Evolutionary conservation across 2,888 invertebrate species (phyloP).

Genomic region (Bursaphelenchus okinawaensis): DNA sequence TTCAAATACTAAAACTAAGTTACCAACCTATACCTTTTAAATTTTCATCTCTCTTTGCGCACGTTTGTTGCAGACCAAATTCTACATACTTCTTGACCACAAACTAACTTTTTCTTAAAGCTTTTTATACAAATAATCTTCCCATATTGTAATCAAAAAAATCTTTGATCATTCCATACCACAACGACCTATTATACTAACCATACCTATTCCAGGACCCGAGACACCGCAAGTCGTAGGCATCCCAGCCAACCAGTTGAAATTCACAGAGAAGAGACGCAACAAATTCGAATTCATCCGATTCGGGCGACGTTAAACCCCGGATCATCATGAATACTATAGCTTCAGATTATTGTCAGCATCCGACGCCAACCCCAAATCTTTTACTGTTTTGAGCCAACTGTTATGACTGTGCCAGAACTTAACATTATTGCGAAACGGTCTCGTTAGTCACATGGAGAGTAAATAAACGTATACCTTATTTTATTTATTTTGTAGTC

Average conservation of each 20-base stretch:
- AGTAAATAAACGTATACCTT: neutral
- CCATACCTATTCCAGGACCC: slow-evolving; percentile 10
- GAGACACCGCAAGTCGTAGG: neutral
- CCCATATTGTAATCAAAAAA: too few species aligned
- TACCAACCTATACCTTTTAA: neutral
- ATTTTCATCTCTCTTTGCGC: too few species aligned
- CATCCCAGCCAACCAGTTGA: slow-evolving; percentile 14
- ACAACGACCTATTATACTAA: too few species aligned
- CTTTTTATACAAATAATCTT: too few species aligned
- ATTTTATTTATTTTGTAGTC: neutral
- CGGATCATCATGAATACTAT: neutral
- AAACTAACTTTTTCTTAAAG: too few species aligned
- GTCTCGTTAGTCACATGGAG: neutral
- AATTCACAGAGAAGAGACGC: slow-evolving; percentile 53
- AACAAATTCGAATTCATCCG: slow-evolving; percentile 58
- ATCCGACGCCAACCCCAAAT: neutral
- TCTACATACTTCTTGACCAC: too few species aligned
- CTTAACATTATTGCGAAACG: neutral
- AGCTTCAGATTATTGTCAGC: neutral
- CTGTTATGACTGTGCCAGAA: neutral
- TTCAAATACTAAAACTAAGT: neutral
- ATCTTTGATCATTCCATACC: too few species aligned
- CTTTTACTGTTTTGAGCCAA: neutral
- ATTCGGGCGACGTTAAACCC: slow-evolving; percentile 42
- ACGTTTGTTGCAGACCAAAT: too few species aligned